phyloP scores from a whole-genome alignment of 2,888 invertebrate species.

The Eledona agricola region DNA sequence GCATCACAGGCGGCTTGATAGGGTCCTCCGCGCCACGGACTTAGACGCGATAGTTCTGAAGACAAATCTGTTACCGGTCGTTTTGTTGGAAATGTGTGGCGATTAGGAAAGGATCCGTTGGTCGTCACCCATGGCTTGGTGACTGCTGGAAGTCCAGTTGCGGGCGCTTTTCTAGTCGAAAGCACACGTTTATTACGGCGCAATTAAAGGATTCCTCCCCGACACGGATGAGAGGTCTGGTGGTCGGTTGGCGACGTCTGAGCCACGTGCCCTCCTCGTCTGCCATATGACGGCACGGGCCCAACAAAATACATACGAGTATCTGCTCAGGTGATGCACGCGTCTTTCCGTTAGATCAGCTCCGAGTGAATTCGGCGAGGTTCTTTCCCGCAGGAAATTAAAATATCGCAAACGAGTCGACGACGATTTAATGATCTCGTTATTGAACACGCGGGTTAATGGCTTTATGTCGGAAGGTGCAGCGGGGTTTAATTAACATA shows the following conservation, averaged over 20 bases:
- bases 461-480: conserved; percentile 4
- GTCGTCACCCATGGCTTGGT: conserved; percentile 23
- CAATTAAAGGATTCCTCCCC: conserved; percentile 43
- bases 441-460: conserved; percentile 3
- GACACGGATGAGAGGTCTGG: conserved; percentile 42
- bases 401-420: not conserved
- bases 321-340: conserved; percentile 19
- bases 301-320: too few relatives aligned
- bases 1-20: too few relatives aligned
- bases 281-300: conserved; percentile 48
- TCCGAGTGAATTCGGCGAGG: too few relatives aligned
- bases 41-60: too few relatives aligned
- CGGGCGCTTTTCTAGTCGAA: conserved; percentile 36
- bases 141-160: conserved; percentile 26
- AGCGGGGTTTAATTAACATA: conserved; percentile 7
- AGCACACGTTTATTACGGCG: conserved; percentile 39
- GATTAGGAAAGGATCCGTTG: conserved; percentile 10
- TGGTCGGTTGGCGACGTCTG: conserved; percentile 33
- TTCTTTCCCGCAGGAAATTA: too few relatives aligned
- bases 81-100: too few relatives aligned
- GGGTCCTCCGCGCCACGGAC: too few relatives aligned
- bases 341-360: conserved; percentile 14
- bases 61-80: too few relatives aligned
- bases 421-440: conserved; percentile 1
- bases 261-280: conserved; percentile 49